Percentiles rank a stretch among this genome's conserved stretches.
Conservation (phyloP, 2,113 vertebrate genomes). For the Cygnus atratus region DNA sequence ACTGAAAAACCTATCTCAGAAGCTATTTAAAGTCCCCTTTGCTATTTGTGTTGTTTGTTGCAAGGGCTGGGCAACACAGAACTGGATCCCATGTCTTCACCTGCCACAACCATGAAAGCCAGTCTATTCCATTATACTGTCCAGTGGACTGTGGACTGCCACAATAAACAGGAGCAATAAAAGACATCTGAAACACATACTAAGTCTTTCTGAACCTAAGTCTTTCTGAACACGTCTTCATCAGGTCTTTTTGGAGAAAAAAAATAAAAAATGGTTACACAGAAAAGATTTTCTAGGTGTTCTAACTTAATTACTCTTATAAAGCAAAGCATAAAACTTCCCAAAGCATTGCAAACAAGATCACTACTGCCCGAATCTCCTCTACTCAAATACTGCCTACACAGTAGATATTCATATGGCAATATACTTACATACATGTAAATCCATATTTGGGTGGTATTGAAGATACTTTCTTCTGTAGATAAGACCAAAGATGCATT, state of each 20-base stretch:
- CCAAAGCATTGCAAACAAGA: background rate
- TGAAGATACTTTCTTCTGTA: background rate
- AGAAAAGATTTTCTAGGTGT: background rate
- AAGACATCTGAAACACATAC: background rate
- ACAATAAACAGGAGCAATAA: background rate
- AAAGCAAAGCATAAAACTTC: background rate
- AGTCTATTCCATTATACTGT: background rate
- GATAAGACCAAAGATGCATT: background rate
- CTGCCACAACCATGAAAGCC: background rate
- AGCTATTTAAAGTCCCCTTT: background rate
- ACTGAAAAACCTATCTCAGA: background rate
- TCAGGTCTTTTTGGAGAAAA: background rate
- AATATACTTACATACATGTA: background rate
- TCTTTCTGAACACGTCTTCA: background rate
- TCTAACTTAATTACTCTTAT: background rate
- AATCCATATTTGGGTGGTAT: background rate
- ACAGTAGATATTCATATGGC: background rate
- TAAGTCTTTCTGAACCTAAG: background rate
- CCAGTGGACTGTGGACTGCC: background rate
- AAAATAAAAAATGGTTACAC: background rate
- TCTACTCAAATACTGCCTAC: background rate
- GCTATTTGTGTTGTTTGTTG: background rate
- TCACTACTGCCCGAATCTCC: accelerated
- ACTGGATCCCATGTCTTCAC: background rate
- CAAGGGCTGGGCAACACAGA: background rate